A percentile compares a stretch with the other conserved stretches of the same genome.
Conservation (phyloP, 2,113 vertebrate species). For the Aphyosemion australe region DNA sequence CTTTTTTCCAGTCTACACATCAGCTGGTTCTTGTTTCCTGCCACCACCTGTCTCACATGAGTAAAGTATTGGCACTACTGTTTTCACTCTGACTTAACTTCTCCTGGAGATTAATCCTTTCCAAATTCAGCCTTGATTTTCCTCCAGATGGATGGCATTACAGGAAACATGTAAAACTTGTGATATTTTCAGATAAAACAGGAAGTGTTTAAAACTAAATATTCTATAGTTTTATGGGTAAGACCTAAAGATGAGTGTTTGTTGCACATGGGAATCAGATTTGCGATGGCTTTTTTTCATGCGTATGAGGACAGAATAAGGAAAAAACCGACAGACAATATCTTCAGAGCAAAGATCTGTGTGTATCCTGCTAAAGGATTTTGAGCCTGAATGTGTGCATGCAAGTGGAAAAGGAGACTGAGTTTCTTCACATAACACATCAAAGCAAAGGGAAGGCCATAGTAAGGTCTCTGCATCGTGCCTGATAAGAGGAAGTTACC, state of each 20-base stretch:
- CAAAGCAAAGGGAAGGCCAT: slow-evolving; percentile 73
- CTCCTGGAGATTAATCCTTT: no score
- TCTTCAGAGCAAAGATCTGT: slow-evolving; percentile 45
- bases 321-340: slow-evolving; percentile 15
- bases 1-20: no score
- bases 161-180: no score
- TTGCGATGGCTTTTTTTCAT: slow-evolving; percentile 28
- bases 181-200: no score
- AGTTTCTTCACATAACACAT: slow-evolving; percentile 67
- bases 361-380: slow-evolving; percentile 45
- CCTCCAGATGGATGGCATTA: no score
- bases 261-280: slow-evolving; percentile 29
- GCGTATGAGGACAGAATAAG: slow-evolving; percentile 3
- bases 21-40: no score
- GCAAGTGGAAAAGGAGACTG: slow-evolving; percentile 44
- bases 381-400: slow-evolving; percentile 33
- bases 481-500: slow-evolving; percentile 74
- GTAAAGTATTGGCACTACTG: no score
- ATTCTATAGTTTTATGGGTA: neutral
- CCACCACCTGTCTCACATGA: no score
- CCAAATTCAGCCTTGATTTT: neutral
- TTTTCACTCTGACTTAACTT: no score
- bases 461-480: slow-evolving; percentile 69
- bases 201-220: no score
- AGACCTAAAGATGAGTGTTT: slow-evolving; percentile 3